phyloP scores from a whole-genome alignment of 2,797 vertebrate species.

The Sebastes nivosus region DNA sequence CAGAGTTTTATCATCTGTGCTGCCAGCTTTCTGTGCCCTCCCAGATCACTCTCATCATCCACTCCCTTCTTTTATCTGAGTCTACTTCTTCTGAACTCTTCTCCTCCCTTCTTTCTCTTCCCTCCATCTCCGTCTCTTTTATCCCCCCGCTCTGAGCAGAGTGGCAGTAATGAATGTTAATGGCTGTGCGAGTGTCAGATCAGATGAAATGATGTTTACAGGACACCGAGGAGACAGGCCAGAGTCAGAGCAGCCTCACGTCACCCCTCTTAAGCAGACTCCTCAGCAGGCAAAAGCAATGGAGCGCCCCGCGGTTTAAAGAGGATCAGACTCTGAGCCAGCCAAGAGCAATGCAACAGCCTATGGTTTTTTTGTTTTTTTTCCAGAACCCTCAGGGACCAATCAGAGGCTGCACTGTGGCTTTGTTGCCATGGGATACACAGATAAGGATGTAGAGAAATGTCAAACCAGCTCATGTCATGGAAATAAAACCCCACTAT shows the following conservation, averaged over 20 bases:
- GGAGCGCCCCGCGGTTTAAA: constrained; percentile 51
- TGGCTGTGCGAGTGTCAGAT: constrained; percentile 63
- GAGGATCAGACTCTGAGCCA: constrained; percentile 59
- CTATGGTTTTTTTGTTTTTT: constrained; percentile 1
- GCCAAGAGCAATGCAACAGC: constrained; percentile 50
- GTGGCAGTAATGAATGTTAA: constrained; percentile 73
- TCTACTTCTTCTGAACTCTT: constrained; percentile 62
- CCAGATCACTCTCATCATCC: constrained; percentile 41
- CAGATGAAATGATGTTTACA: constrained; percentile 65
- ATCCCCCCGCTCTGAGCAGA: constrained; percentile 46
- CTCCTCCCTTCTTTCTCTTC: constrained; percentile 47
- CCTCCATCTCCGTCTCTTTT: constrained; percentile 26
- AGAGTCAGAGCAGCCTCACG: constrained; percentile 48
- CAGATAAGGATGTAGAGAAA: constrained; percentile 68
- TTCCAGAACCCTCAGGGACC: constrained; percentile 53
- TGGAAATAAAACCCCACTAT: constrained; percentile 38
- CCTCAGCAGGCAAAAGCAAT: constrained; percentile 54
- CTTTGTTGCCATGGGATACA: constrained; percentile 78
- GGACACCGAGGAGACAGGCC: constrained; percentile 57
- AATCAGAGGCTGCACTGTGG: constrained; percentile 65
- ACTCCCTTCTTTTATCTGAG: constrained; percentile 52
- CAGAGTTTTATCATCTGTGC: constrained; percentile 35
- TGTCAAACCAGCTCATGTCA: constrained; percentile 53
- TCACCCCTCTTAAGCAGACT: constrained; percentile 42
- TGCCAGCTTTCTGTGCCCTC: constrained; percentile 30